phyloP scores from a whole-genome alignment of 1,140 invertebrate genomes.

The Caenorhabditis tropicalis region DNA sequence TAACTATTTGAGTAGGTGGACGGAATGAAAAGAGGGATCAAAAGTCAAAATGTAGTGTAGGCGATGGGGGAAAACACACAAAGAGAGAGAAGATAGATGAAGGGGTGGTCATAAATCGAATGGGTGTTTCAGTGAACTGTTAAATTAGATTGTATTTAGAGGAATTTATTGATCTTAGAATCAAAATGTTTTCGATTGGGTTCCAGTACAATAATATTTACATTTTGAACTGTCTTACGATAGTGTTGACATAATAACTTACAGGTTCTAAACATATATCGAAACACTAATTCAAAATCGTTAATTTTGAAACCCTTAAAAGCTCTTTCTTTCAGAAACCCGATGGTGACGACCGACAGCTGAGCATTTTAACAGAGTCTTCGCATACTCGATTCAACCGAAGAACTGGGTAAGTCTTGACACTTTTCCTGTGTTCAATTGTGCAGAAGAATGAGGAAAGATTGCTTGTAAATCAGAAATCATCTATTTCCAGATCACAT shows the following conservation, averaged over 20 bases:
- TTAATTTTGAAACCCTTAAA: background rate
- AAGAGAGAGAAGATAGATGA: background rate
- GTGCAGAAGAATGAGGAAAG: background rate
- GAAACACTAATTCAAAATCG: too few species aligned
- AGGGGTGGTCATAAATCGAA: background rate
- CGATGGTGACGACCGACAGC: background rate
- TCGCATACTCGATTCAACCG: background rate
- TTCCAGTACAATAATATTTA: too few species aligned
- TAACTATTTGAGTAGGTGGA: background rate
- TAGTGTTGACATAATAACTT: too few species aligned
- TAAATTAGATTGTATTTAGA: background rate
- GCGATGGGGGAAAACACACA: background rate
- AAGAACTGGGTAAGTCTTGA: background rate
- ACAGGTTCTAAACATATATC: too few species aligned
- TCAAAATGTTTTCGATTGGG: too few species aligned
- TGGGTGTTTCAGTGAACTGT: background rate
- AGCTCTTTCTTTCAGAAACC: conserved; percentile 4
- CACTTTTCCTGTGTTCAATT: too few species aligned
- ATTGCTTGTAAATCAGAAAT: too few species aligned
- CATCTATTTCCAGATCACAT: background rate
- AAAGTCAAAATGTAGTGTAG: conserved; percentile 20
- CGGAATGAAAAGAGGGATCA: background rate
- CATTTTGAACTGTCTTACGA: too few species aligned
- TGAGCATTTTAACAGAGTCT: conserved; percentile 16
- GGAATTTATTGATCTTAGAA: too few species aligned